Base-by-base conservation (phyloP, 2,797 vertebrate species). In the Pangasius macronema region DNA sequence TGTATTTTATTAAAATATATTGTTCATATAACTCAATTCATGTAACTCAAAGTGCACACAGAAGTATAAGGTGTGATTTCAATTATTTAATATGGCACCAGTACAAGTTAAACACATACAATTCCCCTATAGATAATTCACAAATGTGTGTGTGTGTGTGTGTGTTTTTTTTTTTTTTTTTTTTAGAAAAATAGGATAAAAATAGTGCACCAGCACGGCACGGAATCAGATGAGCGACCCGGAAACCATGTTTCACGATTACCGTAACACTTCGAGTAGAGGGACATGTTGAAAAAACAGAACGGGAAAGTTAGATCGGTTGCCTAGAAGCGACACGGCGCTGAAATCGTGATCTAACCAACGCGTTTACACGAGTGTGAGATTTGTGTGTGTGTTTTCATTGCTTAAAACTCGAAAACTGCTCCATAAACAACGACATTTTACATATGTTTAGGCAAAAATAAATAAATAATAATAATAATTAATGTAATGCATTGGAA, bases 241-340 rank as follows among this genome's bases (percentile, higher is more conserved):
- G 90, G 90, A 89, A 89, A 86, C 55, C 53, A 33, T 57, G 5
- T 10, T 57, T 79, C 4, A 51, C 16, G 1, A 42, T 87, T 85
- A 91, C 87, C 90, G 87, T 91, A 91, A 84, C 10, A 46, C 39
- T 61, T 70, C 8, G 33, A 88, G n/a, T 68, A 67, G 42, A 67
- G 2, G 63, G 18, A 6, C 63, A 33, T 6, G 6, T 0, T 0
- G 4, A 0, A 1, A 46, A 80, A 57, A 61, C 33, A 24, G 18
- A 16, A 27, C 33, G 20, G 22, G 8, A 51, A 83, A 83, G 82
- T 83, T 83, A 46, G 30, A 9, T 33, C 82, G 61, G 90, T 91
- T 91, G 90, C 88, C 70, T 80, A 49, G 87, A 83, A 14, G 36
- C 75, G 77, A 59, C 55, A 33, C 80, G 63, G 83, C 51, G 49